Evolutionary conservation across 2,797 vertebrate species (phyloP).

Genomic region (Adrianichthys oophorus): DNA sequence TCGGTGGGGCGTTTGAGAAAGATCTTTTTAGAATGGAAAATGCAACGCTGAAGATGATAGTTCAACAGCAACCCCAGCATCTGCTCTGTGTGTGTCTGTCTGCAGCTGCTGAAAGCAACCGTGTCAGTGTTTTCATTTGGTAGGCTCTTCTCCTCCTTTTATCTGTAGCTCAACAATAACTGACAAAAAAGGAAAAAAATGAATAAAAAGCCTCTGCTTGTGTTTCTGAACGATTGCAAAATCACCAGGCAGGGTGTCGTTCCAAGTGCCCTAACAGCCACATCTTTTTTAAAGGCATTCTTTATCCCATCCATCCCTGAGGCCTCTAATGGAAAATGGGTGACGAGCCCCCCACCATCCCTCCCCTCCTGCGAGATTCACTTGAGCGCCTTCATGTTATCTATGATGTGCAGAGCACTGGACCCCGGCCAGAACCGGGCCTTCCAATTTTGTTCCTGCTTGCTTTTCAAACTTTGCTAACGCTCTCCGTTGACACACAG

Average conservation of each 20-base stretch:
- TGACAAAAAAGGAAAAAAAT: constrained; percentile 26
- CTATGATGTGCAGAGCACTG: constrained; percentile 63
- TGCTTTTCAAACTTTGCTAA: constrained; percentile 56
- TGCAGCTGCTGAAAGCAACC: constrained; percentile 39
- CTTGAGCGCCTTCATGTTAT: constrained; percentile 56
- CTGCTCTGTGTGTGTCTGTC: constrained; percentile 40
- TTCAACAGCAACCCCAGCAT: constrained; percentile 45
- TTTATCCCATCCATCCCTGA: constrained; percentile 62
- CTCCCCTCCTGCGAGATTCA: constrained; percentile 63
- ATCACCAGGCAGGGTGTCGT: constrained; percentile 58
- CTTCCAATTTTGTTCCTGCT: constrained; percentile 55
- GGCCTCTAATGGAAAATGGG: constrained; percentile 63
- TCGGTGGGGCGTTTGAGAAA: background rate
- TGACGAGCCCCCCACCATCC: constrained; percentile 25
- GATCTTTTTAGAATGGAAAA: constrained; percentile 19
- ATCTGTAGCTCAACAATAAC: constrained; percentile 61
- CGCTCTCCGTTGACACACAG: constrained; percentile 29
- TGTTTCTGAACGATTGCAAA: constrained; percentile 57
- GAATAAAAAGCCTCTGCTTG: constrained; percentile 35
- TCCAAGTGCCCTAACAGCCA: constrained; percentile 74
- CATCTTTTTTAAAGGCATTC: constrained; percentile 59
- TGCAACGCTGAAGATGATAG: constrained; percentile 32
- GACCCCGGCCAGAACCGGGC: constrained; percentile 46
- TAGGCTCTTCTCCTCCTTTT: constrained; percentile 53
- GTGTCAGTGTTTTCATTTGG: constrained; percentile 63